A percentile compares a stretch with the other conserved stretches of the same genome.
These are phyloP conservation scores for Corvus hawaiiensis DNA, from an alignment of 2,113 vertebrate species.

Conservation along the genomic window DNA sequence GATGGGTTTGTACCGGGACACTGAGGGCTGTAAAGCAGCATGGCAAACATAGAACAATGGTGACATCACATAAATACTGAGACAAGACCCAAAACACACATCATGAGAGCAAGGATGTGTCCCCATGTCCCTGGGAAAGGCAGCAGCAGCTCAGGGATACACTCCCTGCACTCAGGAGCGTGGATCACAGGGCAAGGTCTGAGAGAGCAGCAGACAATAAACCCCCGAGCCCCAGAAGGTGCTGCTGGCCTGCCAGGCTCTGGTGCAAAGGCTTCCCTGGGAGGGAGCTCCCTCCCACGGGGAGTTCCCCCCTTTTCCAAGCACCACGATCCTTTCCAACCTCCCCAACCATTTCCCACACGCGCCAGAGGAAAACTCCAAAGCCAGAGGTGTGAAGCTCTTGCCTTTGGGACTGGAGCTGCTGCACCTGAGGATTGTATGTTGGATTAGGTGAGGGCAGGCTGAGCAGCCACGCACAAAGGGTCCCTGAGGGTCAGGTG, in stretches of 20 bases:
- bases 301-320: neutral
- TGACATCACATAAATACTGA: neutral
- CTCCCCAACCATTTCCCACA: neutral
- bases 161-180: rapidly evolving
- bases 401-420: neutral
- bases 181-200: neutral
- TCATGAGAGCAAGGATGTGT: rapidly evolving
- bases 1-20: neutral
- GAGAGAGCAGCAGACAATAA: neutral
- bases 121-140: neutral
- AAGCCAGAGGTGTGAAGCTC: neutral
- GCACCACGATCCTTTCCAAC: rapidly evolving
- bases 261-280: neutral
- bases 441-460: rapidly evolving
- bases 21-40: neutral
- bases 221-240: neutral
- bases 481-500: neutral
- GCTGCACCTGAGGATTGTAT: neutral
- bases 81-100: neutral
- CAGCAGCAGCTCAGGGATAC: neutral
- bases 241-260: neutral
- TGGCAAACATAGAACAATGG: neutral
- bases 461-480: neutral
- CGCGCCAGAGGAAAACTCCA: rapidly evolving
- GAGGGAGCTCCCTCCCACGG: neutral